These are phyloP conservation scores for Drosophila histrio DNA, from an alignment of 2,888 invertebrate genomes.

Conservation along the genomic window DNA sequence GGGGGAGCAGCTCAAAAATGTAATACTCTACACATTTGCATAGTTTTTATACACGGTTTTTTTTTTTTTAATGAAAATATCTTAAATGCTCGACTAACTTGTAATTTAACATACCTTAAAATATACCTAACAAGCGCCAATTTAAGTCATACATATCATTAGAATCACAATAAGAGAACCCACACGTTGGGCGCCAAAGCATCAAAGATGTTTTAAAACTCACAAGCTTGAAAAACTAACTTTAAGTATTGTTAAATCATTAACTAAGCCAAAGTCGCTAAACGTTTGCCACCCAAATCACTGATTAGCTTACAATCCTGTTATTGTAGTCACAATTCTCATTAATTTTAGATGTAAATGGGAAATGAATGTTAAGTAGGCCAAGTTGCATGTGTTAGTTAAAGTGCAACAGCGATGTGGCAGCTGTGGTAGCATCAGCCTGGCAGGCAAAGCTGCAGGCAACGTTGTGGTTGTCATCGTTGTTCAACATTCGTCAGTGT, in stretches of 20 bases:
- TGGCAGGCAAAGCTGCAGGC: background rate
- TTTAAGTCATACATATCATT: too few relatives aligned
- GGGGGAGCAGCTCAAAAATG: slow-evolving; percentile 1
- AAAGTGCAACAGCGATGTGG: background rate
- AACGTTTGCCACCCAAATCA: background rate
- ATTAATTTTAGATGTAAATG: background rate
- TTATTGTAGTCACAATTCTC: background rate
- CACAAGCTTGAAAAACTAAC: background rate
- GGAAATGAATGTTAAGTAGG: background rate
- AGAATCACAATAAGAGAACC: background rate
- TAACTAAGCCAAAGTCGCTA: background rate
- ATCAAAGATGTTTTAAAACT: too few relatives aligned
- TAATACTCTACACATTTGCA: slow-evolving; percentile 5
- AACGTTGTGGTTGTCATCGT: slow-evolving; percentile 31
- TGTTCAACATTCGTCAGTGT: slow-evolving; percentile 70
- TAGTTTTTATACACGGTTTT: too few relatives aligned
- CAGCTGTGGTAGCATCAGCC: background rate
- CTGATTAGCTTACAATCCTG: background rate
- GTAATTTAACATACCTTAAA: too few relatives aligned
- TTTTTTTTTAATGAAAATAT: background rate
- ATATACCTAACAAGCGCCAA: too few relatives aligned
- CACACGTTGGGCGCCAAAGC: background rate
- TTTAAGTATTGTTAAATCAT: background rate
- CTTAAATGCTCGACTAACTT: background rate
- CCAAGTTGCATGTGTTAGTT: slow-evolving; percentile 3